Evolutionary conservation across 92 coral and sea anemone species (phyloP), one percentile per base, ranked within the genome.

Genomic region (Pocillopora grandis): DNA sequence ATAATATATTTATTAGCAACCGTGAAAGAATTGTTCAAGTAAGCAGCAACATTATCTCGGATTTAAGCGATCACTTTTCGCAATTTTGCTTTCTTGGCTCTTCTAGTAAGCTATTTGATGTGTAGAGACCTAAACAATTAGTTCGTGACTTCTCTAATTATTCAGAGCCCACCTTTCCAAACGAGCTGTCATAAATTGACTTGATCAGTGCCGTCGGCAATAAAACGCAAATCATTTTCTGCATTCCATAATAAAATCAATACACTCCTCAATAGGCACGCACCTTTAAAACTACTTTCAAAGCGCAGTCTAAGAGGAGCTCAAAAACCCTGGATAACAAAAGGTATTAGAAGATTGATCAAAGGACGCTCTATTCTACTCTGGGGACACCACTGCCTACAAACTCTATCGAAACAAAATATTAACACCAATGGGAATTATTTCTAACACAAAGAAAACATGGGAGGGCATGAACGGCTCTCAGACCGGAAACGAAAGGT

Each of bases 21-120:
- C 57, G 73, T 55, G 80, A 86, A 49, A 65, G 63, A 66, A 71
- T 35, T 35, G 52, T 81, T 27, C 64, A 27, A 27, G 31, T 33
- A 33, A 79, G 86, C 64, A 86, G 90, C 33, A 87, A 87, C 59
- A 68, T 87, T 37, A 81, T 87, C 9, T 87, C 90, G 56, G 90
- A 87, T 67, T 62, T 87, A 23, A 82, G 84, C 69, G 83, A 42
- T 7, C 52, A 42, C 52, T 42, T 42, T 42, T 42, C 52, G 4
- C 52, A 1, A 42, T 42, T 42, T 80, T 63, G n/a, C 68, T 8
- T 0, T 9, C 23, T 21, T 7, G 8, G 12, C 68, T 63, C 23
- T 63, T 63, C 23, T 1, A 0, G 12, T 63, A 63, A 12, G 12
- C 19, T 63, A 3, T 11, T 10, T 17, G 68, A 63, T 63, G 8